Percentiles rank a stretch among this genome's conserved stretches.
These are phyloP conservation scores for Ophioninae sp. DNA, from an alignment of 2,888 invertebrate genomes.

Conservation along the genomic window DNA sequence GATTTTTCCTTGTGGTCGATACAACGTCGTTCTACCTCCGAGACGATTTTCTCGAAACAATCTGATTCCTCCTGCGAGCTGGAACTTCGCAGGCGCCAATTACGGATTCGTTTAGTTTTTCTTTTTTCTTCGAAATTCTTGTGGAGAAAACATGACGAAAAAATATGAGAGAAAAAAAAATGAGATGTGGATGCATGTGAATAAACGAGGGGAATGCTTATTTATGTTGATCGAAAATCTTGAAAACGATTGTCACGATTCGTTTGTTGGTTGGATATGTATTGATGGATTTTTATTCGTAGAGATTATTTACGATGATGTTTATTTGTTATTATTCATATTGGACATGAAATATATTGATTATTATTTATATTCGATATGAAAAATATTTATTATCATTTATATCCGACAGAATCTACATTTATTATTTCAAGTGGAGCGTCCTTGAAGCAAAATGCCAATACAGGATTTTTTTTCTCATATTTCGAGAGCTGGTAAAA, in stretches of 20 bases:
- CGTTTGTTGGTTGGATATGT: neutral
- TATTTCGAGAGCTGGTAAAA: neutral
- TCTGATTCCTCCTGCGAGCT: slow-evolving; percentile 36
- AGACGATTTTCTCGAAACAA: slow-evolving; percentile 34
- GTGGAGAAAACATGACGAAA: neutral
- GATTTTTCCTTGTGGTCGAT: slow-evolving; percentile 45
- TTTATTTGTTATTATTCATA: neutral
- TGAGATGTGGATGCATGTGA: too few species aligned
- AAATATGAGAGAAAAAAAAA: neutral
- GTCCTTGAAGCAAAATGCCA: neutral
- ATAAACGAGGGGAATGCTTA: too few species aligned
- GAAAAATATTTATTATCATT: neutral
- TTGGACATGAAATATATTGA: neutral
- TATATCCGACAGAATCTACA: neutral
- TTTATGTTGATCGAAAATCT: neutral
- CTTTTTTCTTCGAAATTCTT: neutral
- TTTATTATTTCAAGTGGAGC: neutral
- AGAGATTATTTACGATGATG: neutral
- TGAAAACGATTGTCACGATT: neutral
- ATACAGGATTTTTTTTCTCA: neutral
- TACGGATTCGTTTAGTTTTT: neutral
- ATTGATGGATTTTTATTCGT: neutral
- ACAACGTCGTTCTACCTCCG: slow-evolving; percentile 12
- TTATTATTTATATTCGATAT: neutral
- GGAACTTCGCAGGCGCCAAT: slow-evolving; percentile 28